A percentile compares a stretch with the other conserved stretches of the same genome.
phyloP scores from a whole-genome alignment of 2,113 vertebrate species.

The Anoplopoma fimbria region DNA sequence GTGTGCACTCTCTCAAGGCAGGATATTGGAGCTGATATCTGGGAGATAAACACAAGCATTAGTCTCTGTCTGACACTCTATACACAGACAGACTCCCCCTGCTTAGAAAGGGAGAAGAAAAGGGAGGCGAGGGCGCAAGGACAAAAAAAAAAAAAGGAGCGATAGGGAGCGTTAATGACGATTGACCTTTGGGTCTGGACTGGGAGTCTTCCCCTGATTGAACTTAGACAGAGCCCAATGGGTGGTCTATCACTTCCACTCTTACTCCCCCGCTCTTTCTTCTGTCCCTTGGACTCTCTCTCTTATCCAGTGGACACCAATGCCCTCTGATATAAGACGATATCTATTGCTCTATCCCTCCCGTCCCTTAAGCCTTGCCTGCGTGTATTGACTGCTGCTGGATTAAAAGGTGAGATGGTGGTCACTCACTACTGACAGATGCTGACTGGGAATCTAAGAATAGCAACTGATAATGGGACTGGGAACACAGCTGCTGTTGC shows the following conservation, averaged over 20 bases:
- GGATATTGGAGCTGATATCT: slow-evolving; percentile 78
- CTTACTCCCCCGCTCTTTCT: slow-evolving; percentile 16
- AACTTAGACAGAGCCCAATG: slow-evolving; percentile 74
- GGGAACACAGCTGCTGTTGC: slow-evolving; percentile 48
- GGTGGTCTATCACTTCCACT: slow-evolving; percentile 67
- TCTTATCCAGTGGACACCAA: slow-evolving; percentile 46
- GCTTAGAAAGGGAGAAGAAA: slow-evolving; percentile 52
- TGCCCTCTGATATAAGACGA: slow-evolving; percentile 54
- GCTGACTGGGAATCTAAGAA: slow-evolving; percentile 71
- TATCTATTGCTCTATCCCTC: slow-evolving; percentile 30
- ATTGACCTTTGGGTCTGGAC: slow-evolving; percentile 74
- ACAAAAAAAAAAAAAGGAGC: slow-evolving; percentile 58
- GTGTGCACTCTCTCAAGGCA: slow-evolving; percentile 60
- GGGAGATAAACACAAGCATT: slow-evolving; percentile 78
- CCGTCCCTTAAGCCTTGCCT: slow-evolving; percentile 11
- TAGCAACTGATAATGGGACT: slow-evolving; percentile 72
- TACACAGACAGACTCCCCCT: slow-evolving; percentile 49
- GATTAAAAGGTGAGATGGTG: slow-evolving; percentile 78
- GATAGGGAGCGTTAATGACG: slow-evolving; percentile 69
- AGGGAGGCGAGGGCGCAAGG: slow-evolving; percentile 37
- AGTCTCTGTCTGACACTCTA: slow-evolving; percentile 78
- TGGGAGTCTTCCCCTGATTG: slow-evolving; percentile 68
- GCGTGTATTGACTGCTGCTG: slow-evolving; percentile 46
- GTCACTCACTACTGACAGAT: slow-evolving; percentile 73
- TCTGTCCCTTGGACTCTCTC: slow-evolving; percentile 9